Conservation (phyloP, 2,888 invertebrate genomes). For the Campoletis raptor region DNA sequence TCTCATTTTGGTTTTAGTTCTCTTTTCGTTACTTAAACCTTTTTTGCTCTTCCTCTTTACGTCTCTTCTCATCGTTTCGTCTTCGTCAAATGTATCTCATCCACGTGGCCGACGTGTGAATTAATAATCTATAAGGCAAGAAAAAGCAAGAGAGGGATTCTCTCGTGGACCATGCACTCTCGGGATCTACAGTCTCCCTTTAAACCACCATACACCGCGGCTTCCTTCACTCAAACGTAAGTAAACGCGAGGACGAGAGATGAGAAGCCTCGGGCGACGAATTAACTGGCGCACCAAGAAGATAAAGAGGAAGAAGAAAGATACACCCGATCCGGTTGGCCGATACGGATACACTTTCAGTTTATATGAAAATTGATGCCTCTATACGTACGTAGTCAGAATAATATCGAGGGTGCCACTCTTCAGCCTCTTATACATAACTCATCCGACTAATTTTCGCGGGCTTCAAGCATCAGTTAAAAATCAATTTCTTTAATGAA, state of each 20-base stretch:
- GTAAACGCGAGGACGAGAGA: constrained; percentile 59
- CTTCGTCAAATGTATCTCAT: constrained; percentile 63
- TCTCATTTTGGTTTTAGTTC: constrained; percentile 23
- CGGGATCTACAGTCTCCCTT: constrained; percentile 63
- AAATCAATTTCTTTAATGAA: constrained; percentile 64
- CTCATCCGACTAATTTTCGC: constrained; percentile 57
- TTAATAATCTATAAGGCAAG: constrained; percentile 81
- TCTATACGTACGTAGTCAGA: constrained; percentile 57
- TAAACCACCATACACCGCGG: constrained; percentile 63
- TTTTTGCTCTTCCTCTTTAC: constrained; percentile 37
- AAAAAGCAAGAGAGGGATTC: constrained; percentile 9
- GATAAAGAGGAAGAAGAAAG: constrained; percentile 25
- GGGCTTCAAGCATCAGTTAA: constrained; percentile 52
- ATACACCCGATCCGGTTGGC: constrained; percentile 35
- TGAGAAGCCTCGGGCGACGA: constrained; percentile 74
- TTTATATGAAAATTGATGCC: constrained; percentile 65
- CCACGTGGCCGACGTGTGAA: constrained; percentile 79
- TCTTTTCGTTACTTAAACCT: constrained; percentile 11
- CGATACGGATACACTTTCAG: constrained; percentile 59
- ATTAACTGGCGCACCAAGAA: constrained; percentile 72
- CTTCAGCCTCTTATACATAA: constrained; percentile 36
- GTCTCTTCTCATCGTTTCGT: constrained; percentile 56
- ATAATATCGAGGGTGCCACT: constrained; percentile 56
- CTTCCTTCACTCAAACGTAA: constrained; percentile 40
- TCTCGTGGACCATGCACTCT: constrained; percentile 45